Base-by-base conservation (phyloP, 2,797 vertebrate genomes). In the Bovichtus diacanthus region DNA sequence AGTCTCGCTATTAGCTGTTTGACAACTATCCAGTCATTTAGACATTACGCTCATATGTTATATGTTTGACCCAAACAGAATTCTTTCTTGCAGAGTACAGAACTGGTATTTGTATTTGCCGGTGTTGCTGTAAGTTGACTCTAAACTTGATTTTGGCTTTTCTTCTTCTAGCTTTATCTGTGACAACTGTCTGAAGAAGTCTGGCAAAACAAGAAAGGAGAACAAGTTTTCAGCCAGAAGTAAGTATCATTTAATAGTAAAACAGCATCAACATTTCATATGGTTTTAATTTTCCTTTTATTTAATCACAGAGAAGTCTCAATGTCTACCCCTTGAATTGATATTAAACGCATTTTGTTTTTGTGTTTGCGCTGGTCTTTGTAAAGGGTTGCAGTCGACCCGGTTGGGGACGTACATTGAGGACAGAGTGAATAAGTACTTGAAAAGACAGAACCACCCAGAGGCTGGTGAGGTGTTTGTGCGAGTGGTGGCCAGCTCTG, bases 381-480 rank as follows among this genome's bases (percentile, higher is more conserved):
- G 1, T 53, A 70, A 97, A 94, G 98, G 98, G 87, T 92, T 99
- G 63, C 98, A 98, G 87, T 92, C 95, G 2, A 99, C 98, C 0
- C 95, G 97, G 63, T 90, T 99, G 84, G 98, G 98, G 78, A 96
- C 96, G 31, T 99, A 99, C 84, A 95, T 99, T 62, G 98, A 99
- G 86, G 98, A 99, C 73, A 84, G 98, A 89, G 98, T 99, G 59
- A 99, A 99, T 83, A 99, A 99, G 89, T 99, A 99, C 91, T 93
- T 99, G 92, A 96, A 99, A 90, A 96, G 98, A 36, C 98, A 99
- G 94, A 99, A 97, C 93, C 97, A 99, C 77, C 97, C 97, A 7
- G 98, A 99, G 88, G 97, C 98, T 1, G 98, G 98, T 29, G 98
- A 99, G 87, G 98, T 99, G 80, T 99, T 97, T 80, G 98, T 99